Base-by-base conservation (phyloP, 2,113 vertebrate species). In the Riparia riparia region DNA sequence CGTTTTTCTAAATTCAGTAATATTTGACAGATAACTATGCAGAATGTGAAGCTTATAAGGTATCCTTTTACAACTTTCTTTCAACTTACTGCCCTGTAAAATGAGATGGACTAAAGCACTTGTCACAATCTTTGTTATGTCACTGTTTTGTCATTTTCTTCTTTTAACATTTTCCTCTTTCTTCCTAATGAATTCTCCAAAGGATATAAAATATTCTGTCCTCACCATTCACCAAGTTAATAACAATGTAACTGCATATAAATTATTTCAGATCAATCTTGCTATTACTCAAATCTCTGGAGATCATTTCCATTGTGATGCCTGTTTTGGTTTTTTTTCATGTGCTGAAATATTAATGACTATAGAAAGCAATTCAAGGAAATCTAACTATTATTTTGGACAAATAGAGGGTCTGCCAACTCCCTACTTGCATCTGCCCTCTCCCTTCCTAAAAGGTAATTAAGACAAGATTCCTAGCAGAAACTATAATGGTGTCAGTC, bases 331-430 rank as follows among this genome's bases (percentile, higher is more conserved):
- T 37, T 64, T 63, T 64, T 90, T 66, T 77, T 24, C 22, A 49
- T 7, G n/a, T 77, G 51, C 76, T 89, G 82, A 91, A 91, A 92
- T 82, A 81, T 61, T 60, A 77, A 86, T 42, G 60, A 89, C 69
- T 83, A 64, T 4, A 86, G 60, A 92, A 89, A 47, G 31, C 72
- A 83, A 66, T 73, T 93, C 29, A 95, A 90, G 44, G 42, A 95
- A 94, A 88, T 44, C 24, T 68, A 93, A 86, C 83, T 57, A 72
- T 71, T 91, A 82, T 82, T 95, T 94, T 78, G 77, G 86, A 86
- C 77, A 89, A 95, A 80, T 14, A 74, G 8, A 71, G 29, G 14
- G 25, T 66, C 80, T 74, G 56, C 22, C 69, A 92, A 60, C 63
- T 80, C n/a, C n/a, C 32, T 73, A 19, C 32, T 83, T 20, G 1